phyloP scores from a whole-genome alignment of 2,113 vertebrate species.

The Phoxinus phoxinus region DNA sequence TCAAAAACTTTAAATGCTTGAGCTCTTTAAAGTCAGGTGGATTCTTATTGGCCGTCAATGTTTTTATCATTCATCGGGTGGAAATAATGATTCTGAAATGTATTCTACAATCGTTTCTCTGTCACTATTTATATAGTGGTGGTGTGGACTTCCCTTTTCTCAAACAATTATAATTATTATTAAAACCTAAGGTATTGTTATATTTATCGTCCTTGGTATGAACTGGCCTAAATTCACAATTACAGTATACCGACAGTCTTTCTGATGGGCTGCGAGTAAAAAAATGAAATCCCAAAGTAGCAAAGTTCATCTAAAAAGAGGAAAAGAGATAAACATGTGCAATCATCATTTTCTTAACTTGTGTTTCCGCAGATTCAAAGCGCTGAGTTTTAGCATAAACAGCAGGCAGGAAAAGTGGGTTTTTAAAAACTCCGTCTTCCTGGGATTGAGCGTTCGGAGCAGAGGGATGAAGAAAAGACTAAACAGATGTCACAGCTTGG shows the following conservation, averaged over 20 bases:
- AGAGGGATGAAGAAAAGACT: constrained; percentile 60
- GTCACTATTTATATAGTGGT: not conserved
- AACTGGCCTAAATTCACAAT: not conserved
- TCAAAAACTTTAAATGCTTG: not conserved
- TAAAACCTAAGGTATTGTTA: too few relatives aligned
- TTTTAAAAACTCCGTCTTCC: constrained; percentile 38
- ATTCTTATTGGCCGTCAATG: not conserved
- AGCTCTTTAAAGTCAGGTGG: not conserved
- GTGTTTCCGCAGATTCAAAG: constrained; percentile 46
- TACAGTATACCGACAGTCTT: not conserved
- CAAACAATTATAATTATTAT: not conserved
- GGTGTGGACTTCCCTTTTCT: not conserved
- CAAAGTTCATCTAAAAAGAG: constrained; percentile 32
- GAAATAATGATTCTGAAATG: not conserved
- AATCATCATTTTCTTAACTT: constrained; percentile 46
- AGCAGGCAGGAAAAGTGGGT: constrained; percentile 38
- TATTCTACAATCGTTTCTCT: not conserved
- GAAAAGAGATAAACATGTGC: constrained; percentile 30
- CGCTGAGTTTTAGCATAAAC: constrained; percentile 34
- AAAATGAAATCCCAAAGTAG: constrained; percentile 15
- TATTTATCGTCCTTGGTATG: not conserved
- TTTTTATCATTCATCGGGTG: not conserved
- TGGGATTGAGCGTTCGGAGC: constrained; percentile 47
- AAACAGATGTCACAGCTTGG: constrained; percentile 73
- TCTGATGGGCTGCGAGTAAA: not conserved